A percentile compares a stretch with the other conserved stretches of the same genome.
These are phyloP conservation scores for Drosophila putrida DNA, from an alignment of 2,888 invertebrate species.

Conservation along the genomic window DNA sequence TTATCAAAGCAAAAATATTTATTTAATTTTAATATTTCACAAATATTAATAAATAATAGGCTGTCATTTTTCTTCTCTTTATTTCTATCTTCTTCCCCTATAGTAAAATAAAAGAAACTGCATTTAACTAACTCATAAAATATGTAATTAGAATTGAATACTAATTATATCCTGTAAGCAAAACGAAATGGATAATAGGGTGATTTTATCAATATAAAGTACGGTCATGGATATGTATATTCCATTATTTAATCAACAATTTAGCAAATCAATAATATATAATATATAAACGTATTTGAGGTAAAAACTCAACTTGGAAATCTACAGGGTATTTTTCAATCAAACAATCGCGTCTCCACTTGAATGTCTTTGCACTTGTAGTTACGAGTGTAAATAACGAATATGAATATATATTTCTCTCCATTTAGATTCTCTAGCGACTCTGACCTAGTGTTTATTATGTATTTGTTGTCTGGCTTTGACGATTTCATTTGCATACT, in stretches of 20 bases:
- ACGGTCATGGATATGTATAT: too few species aligned
- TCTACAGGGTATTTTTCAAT: constrained; percentile 19
- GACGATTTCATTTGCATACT: constrained; percentile 31
- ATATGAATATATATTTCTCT: constrained; percentile 3
- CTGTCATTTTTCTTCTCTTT: neutral
- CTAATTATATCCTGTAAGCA: neutral
- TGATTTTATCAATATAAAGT: too few species aligned
- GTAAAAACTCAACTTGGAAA: neutral
- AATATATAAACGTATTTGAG: neutral
- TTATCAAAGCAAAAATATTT: constrained; percentile 16
- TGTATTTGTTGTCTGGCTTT: constrained; percentile 18
- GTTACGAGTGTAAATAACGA: constrained; percentile 14
- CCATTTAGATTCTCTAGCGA: constrained; percentile 14
- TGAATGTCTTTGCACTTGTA: constrained; percentile 3
- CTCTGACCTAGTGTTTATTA: constrained; percentile 42
- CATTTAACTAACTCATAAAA: constrained; percentile 4
- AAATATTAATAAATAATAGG: neutral
- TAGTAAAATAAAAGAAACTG: neutral
- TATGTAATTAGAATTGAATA: neutral
- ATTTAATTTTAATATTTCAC: constrained; percentile 6
- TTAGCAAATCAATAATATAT: neutral
- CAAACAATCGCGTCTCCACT: neutral
- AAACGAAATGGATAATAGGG: too few species aligned
- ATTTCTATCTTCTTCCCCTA: neutral
- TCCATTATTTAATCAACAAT: neutral